Percentiles rank a stretch among this genome's conserved stretches.
Evolutionary conservation across 2,797 vertebrate species (phyloP).

Genomic region (Neomorphus geoffroyi): DNA sequence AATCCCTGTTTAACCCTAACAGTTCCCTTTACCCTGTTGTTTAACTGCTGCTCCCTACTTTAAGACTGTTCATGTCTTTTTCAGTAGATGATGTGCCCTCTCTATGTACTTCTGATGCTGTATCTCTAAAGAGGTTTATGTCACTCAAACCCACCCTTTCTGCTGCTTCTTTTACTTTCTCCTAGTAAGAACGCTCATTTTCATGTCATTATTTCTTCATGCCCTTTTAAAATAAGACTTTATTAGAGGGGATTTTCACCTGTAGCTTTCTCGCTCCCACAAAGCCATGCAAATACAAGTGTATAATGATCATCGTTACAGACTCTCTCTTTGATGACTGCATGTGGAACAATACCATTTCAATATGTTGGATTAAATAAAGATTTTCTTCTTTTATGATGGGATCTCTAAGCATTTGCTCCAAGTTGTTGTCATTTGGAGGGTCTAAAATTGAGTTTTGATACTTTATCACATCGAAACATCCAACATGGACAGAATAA

Average conservation of each 20-base stretch:
- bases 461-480: background rate
- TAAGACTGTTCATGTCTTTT: background rate
- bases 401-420: background rate
- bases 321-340: background rate
- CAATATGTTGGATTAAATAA: background rate
- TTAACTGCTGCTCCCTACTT: background rate
- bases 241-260: background rate
- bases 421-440: background rate
- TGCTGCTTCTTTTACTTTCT: background rate
- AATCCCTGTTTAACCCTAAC: background rate
- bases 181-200: background rate
- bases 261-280: background rate
- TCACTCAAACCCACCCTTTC: background rate
- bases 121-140: background rate
- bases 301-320: background rate
- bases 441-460: background rate
- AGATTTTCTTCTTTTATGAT: background rate
- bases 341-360: background rate
- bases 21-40: background rate
- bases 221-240: background rate
- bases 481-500: background rate
- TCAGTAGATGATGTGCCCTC: background rate
- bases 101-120: background rate
- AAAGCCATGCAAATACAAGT: background rate
- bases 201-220: background rate